A percentile compares a stretch with the other conserved stretches of the same genome.
Evolutionary conservation across 2,888 invertebrate genomes (phyloP).

Genomic region (Drosophila prostipennis): DNA sequence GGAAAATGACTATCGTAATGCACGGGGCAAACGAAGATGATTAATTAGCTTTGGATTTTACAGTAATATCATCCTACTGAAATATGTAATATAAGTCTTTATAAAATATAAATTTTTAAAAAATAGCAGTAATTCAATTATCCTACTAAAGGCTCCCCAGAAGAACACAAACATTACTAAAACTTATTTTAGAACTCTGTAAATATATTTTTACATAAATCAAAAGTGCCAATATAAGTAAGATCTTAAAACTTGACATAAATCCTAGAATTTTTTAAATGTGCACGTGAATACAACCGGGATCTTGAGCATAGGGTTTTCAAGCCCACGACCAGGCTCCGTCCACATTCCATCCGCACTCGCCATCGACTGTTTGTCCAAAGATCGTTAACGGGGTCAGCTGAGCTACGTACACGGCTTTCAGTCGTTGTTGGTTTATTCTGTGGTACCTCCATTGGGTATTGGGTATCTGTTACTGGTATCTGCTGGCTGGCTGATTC

Average conservation of each 20-base stretch:
- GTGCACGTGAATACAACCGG: not conserved
- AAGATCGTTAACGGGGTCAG: conserved; percentile 67
- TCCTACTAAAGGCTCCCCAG: too few relatives aligned
- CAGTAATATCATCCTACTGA: not conserved
- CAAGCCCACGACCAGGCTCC: conserved; percentile 15
- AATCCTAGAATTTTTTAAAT: not conserved
- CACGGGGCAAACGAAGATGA: too few relatives aligned
- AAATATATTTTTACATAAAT: too few relatives aligned
- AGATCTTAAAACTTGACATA: too few relatives aligned
- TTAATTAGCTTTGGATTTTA: not conserved
- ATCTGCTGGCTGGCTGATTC: conserved; percentile 28
- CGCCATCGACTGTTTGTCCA: conserved; percentile 48
- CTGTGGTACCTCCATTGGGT: conserved; percentile 23
- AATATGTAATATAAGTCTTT: too few relatives aligned
- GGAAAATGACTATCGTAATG: conserved; percentile 6
- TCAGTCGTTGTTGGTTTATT: conserved; percentile 35
- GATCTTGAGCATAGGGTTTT: conserved; percentile 19
- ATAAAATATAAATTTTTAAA: too few relatives aligned
- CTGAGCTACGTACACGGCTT: conserved; percentile 37
- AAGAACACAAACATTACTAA: too few relatives aligned
- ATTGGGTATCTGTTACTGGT: conserved; percentile 22
- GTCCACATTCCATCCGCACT: conserved; percentile 43
- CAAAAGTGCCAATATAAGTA: too few relatives aligned
- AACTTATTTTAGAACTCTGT: too few relatives aligned
- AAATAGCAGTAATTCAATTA: too few relatives aligned